phyloP scores from a whole-genome alignment of 2,888 invertebrate genomes.

The Pardosa pseudoannulata region DNA sequence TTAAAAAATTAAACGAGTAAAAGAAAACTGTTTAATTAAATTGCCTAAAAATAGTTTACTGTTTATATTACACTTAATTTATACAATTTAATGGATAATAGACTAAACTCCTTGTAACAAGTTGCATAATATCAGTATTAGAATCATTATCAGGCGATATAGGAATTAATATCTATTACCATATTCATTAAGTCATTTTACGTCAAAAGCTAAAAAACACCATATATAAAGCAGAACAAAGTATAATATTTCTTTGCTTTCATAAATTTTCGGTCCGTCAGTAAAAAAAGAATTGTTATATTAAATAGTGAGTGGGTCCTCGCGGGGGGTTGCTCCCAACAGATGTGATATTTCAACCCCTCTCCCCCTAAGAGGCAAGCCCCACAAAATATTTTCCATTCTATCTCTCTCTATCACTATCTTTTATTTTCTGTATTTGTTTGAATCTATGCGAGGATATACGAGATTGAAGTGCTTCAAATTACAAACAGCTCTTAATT shows the following conservation, averaged over 20 bases:
- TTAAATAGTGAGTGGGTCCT: slow-evolving; percentile 44
- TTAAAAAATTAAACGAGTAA: no score
- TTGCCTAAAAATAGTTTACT: no score
- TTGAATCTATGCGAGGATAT: background rate
- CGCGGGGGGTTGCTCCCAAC: slow-evolving; percentile 67
- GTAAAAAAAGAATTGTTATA: slow-evolving; percentile 5
- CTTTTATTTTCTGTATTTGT: background rate
- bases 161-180: no score
- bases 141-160: no score
- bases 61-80: no score
- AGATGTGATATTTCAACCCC: slow-evolving; percentile 73
- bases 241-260: background rate
- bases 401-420: slow-evolving; percentile 28
- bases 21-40: no score
- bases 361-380: slow-evolving; percentile 46
- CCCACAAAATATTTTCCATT: slow-evolving; percentile 22
- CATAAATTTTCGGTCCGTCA: background rate
- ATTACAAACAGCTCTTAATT: no score
- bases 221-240: background rate
- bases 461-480: background rate
- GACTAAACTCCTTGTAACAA: no score
- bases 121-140: no score
- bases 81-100: no score
- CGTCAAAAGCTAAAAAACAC: no score
- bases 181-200: no score